Evolutionary conservation across 2,113 vertebrate genomes (phyloP).

Genomic region (Clinocottus analis): DNA sequence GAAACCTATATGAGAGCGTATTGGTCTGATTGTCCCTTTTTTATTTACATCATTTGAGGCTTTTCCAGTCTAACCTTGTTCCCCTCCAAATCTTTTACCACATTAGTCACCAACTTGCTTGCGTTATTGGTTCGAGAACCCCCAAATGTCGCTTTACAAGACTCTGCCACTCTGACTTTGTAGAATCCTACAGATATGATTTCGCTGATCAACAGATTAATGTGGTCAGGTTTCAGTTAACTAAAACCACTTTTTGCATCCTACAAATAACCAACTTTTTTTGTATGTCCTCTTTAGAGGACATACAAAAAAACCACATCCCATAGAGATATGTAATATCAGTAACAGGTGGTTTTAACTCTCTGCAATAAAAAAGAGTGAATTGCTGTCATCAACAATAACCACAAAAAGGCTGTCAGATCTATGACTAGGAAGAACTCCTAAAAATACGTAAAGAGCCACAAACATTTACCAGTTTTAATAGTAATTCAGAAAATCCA

Average conservation of each 20-base stretch:
- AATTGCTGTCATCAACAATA: neutral
- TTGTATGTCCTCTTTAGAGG: slow-evolving; percentile 17
- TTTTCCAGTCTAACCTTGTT: too few species aligned
- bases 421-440: neutral
- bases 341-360: neutral
- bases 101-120: neutral
- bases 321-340: neutral
- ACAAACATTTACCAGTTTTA: neutral
- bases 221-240: neutral
- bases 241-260: neutral
- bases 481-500: neutral
- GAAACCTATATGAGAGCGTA: too few species aligned
- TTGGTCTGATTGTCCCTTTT: neutral
- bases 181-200: neutral
- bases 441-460: too few species aligned
- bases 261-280: neutral
- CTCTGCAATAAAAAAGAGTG: neutral
- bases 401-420: neutral
- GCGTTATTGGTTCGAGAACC: neutral
- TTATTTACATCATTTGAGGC: neutral
- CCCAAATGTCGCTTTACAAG: neutral
- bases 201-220: neutral
- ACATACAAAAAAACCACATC: neutral
- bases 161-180: neutral
- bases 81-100: neutral